Evolutionary conservation across 2,797 vertebrate genomes (phyloP), one percentile per base, ranked within the genome.

Genomic region (Loriculus beryllinus): DNA sequence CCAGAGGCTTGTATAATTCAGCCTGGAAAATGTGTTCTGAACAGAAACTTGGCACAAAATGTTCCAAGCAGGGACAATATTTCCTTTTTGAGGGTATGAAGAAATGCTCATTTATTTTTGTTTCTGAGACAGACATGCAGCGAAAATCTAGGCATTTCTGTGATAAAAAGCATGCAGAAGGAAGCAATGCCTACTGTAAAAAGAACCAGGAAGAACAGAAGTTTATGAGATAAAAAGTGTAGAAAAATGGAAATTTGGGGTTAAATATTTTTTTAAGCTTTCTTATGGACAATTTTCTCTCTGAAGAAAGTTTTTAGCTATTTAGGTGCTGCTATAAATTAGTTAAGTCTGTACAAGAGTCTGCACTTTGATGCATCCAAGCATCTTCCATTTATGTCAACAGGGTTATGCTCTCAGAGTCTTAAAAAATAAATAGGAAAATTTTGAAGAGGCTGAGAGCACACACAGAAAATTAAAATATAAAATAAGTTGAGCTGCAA

Each of bases 351-450:
- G 28, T 70, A 90, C 49, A 57, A 91, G 62, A 82, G 69, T 40
- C 65, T 88, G 75, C 16, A 48, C 92, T 93, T 92, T 49, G 67
- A 87, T 81, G 79, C 47, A 86, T 33, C 19, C 45, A 88, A 75
- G 33, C 43, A 57, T 78, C 79, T 82, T 86, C 67, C 60, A 82
- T 76, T 95, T 94, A 93, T 90, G 96, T 84, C 80, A 91, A 83
- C 40, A 59, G 70, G 39, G 79, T 79, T 90, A 39, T 42, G 72
- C n/a, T 68, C 42, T 79, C 60, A 68, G 77, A 83, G 43, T 77
- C 94, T 91, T 88, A 29, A 80, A 52, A 93, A 86, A 65, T 87
- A 86, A 94, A 87, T 47, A 92, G 25, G 31, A 72, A 92, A 75
- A 80, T 79, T 93, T 68, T 81, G 76, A 76, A 87, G 67, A 54